phyloP scores from a whole-genome alignment of 2,797 vertebrate species.

The Arrhamphus sclerolepis region DNA sequence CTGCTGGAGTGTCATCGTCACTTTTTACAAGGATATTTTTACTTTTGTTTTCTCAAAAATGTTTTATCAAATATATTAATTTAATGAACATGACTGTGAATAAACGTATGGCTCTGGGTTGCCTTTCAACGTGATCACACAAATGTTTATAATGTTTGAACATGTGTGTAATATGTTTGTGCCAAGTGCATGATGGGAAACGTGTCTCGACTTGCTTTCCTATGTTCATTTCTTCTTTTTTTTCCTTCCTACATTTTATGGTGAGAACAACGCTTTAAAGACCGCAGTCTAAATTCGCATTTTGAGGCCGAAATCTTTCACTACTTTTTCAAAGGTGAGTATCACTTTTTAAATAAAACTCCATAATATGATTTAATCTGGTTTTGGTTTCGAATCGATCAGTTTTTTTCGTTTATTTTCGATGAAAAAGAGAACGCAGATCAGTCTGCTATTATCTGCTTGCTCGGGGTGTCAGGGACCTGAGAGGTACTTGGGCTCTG shows the following conservation, averaged over 20 bases:
- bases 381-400: slow-evolving; percentile 31
- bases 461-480: slow-evolving; percentile 67
- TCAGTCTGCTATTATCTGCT: slow-evolving; percentile 66
- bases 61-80: not conserved
- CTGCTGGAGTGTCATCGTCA: too few relatives aligned
- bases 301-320: slow-evolving; percentile 50
- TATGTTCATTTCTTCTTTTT: slow-evolving; percentile 75
- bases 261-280: slow-evolving; percentile 78
- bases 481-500: slow-evolving; percentile 58
- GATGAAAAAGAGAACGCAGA: slow-evolving; percentile 59
- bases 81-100: not conserved
- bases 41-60: too few relatives aligned
- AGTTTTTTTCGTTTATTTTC: slow-evolving; percentile 64
- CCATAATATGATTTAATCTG: slow-evolving; percentile 36
- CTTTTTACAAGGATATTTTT: too few relatives aligned
- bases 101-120: slow-evolving; percentile 12
- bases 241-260: slow-evolving; percentile 73
- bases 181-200: slow-evolving; percentile 79
- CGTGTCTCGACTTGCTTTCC: slow-evolving; percentile 69
- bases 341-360: slow-evolving; percentile 45
- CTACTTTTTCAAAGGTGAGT: slow-evolving; percentile 67
- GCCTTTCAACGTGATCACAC: not conserved
- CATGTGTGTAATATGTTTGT: slow-evolving; percentile 62
- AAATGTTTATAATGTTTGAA: slow-evolving; percentile 35
- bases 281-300: slow-evolving; percentile 62